phyloP scores from a whole-genome alignment of 2,797 vertebrate genomes.

The Kryptolebias ocellatus region DNA sequence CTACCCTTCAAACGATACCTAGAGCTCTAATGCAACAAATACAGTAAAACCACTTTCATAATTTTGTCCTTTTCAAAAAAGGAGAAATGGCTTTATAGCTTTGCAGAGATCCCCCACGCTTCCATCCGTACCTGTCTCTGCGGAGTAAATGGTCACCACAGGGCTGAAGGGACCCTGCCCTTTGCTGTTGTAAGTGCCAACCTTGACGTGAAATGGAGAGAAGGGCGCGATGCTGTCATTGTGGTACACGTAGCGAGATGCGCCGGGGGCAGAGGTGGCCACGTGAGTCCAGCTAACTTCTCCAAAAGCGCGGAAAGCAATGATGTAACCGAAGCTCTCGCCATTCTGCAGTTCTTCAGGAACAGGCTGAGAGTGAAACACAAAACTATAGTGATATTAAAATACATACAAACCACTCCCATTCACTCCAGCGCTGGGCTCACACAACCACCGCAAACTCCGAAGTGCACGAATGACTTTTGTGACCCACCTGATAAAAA shows the following conservation, averaged over 20 bases:
- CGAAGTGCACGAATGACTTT: slow-evolving; percentile 67
- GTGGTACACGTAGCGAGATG: slow-evolving; percentile 89
- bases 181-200: slow-evolving; percentile 96
- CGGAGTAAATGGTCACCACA: slow-evolving; percentile 91
- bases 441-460: slow-evolving; percentile 40
- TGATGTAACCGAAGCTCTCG: slow-evolving; percentile 95
- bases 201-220: slow-evolving; percentile 93
- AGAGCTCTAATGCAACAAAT: slow-evolving; percentile 12
- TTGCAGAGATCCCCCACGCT: slow-evolving; percentile 9
- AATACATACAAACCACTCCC: slow-evolving; percentile 83
- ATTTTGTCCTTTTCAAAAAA: slow-evolving; percentile 41
- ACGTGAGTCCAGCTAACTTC: slow-evolving; percentile 92
- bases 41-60: slow-evolving; percentile 31
- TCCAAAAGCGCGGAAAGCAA: slow-evolving; percentile 91
- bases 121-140: slow-evolving; percentile 88
- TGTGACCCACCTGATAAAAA: slow-evolving; percentile 68
- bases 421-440: slow-evolving; percentile 59
- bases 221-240: slow-evolving; percentile 95
- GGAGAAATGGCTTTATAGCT: slow-evolving; percentile 17
- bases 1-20: slow-evolving; percentile 9
- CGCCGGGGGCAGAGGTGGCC: slow-evolving; percentile 90
- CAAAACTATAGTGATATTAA: slow-evolving; percentile 89
- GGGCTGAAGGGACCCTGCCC: slow-evolving; percentile 95
- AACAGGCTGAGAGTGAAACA: slow-evolving; percentile 89
- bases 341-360: slow-evolving; percentile 97